phyloP scores from a whole-genome alignment of 2,113 vertebrate genomes.

The Rousettus leschenaultii region DNA sequence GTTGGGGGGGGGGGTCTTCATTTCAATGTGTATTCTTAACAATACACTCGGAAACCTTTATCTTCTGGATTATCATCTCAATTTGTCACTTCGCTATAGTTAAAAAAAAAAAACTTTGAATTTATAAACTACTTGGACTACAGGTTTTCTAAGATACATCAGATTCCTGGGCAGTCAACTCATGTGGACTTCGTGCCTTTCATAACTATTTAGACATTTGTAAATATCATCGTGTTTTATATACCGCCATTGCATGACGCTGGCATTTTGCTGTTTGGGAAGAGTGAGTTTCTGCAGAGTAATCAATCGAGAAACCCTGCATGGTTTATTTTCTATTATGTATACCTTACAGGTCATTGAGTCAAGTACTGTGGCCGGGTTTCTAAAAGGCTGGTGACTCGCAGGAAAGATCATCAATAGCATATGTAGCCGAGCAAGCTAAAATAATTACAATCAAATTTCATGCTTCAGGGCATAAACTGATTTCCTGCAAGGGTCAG shows the following conservation, averaged over 20 bases:
- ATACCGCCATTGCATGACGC: not conserved
- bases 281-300: not conserved
- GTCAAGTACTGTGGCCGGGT: conserved; percentile 67
- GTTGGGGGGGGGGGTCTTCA: not conserved
- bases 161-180: not conserved
- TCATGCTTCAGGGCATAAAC: conserved; percentile 71
- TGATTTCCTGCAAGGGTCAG: conserved; percentile 66
- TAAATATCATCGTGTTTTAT: not conserved
- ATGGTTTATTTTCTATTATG: conserved; percentile 60
- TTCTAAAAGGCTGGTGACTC: conserved; percentile 69
- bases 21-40: not conserved
- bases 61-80: not conserved
- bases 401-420: conserved; percentile 75
- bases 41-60: rapidly evolving
- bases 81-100: not conserved
- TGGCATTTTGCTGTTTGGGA: not conserved
- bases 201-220: not conserved
- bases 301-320: conserved; percentile 36
- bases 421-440: conserved; percentile 69
- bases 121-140: not conserved
- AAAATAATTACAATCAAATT: conserved; percentile 78
- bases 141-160: not conserved
- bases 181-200: not conserved
- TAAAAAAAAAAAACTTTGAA: not conserved
- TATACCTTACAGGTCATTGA: conserved; percentile 60